phyloP scores from a whole-genome alignment of 2,888 invertebrate species.

The Agrilus mali region DNA sequence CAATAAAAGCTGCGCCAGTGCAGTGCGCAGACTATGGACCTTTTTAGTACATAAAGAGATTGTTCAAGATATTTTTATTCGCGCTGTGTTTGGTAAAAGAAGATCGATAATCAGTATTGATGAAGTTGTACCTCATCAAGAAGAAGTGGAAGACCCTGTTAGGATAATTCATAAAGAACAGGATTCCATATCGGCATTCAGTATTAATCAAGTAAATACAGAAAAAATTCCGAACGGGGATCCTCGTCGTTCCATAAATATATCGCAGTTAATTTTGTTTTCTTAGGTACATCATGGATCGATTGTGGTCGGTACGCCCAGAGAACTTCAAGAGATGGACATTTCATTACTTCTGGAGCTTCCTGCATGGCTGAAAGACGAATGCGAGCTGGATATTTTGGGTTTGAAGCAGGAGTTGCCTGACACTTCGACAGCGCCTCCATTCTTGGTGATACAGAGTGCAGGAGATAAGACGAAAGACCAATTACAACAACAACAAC shows the following conservation, averaged over 20 bases:
- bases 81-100: conserved; percentile 83
- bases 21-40: conserved; percentile 79
- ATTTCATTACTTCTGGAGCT: conserved; percentile 83
- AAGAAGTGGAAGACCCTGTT: conserved; percentile 59
- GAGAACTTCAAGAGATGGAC: conserved; percentile 97
- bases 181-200: conserved; percentile 95
- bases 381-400: conserved; percentile 92
- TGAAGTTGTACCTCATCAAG: conserved; percentile 32
- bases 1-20: conserved; percentile 56
- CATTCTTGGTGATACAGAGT: conserved; percentile 85
- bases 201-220: conserved; percentile 70
- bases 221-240: too few species aligned
- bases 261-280: too few species aligned
- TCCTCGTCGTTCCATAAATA: too few species aligned
- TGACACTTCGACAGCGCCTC: conserved; percentile 41
- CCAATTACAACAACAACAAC: conserved; percentile 9
- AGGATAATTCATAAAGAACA: conserved; percentile 98
- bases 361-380: conserved; percentile 90
- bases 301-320: conserved; percentile 85
- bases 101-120: conserved; percentile 44
- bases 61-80: conserved; percentile 87
- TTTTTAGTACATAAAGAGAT: conserved; percentile 84
- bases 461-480: conserved; percentile 39
- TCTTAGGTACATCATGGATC: conserved; percentile 61
- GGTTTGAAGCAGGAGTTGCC: conserved; percentile 59